Base-by-base conservation (phyloP, 35 echinoderm and acorn worm species). In the Hemicentrotus pulcherrimus region DNA sequence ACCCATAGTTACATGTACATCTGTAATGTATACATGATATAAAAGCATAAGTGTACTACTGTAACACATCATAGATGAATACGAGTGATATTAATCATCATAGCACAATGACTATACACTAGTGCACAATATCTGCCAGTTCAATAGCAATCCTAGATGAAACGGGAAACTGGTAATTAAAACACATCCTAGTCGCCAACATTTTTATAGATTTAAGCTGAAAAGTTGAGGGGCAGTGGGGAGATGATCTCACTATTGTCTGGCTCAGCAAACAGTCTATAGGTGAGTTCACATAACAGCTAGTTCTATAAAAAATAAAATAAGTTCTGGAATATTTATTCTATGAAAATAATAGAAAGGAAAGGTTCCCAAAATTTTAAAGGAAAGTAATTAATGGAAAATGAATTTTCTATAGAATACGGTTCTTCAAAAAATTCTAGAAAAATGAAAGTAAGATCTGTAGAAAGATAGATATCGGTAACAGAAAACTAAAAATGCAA, bases 101-200 rank as follows among this genome's bases (percentile, higher is more conserved):
- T 78, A 78, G 65, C 22, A 78, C 28, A 78, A n/a, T 78, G 65
- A 78, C 18, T 78, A n/a, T 78, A 78, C 65, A n/a, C 19, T 78
- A 78, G 65, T 28, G 65, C 18, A 78, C 65, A 78, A 78, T 78
- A 78, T 78, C 28, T 78, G 22, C 65, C 65, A 78, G 65, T 78
- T 78, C 24, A n/a, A 78, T 78, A 18, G 5, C 65, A 78, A 78
- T 78, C 65, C 22, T 78, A 18, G 19, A 78, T 78, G 0, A 78
- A 78, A 78, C 65, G 65, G 65, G 65, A 78, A 78, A 78, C 65
- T 78, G 65, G 65, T 78, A 78, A 78, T 78, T 78, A 78, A 78
- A 78, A 78, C 65, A 78, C 65, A 78, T 78, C 65, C 65, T 6
- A 78, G 65, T 78, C 65, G 65, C 65, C 65, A 78, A 78, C 19